Base-by-base conservation (phyloP, 2,797 vertebrate genomes). In the Pyrrhura leucotis region DNA sequence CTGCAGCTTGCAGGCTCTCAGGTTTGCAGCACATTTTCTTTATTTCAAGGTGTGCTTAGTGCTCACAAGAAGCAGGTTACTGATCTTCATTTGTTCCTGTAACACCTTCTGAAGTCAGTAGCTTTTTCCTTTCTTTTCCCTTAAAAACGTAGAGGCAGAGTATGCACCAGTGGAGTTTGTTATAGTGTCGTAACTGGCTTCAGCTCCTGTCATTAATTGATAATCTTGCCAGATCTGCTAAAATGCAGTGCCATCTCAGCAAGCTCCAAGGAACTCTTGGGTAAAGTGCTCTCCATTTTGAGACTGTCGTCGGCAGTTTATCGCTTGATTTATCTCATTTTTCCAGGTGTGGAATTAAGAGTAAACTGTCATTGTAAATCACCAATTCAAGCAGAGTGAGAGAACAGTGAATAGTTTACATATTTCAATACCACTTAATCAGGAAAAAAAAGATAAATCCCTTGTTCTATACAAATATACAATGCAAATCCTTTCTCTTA, bases 301-400 rank as follows among this genome's bases (percentile, higher is more conserved):
- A 88, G 47, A 88, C 90, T 79, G 63, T 39, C 2, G 10, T 33
- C 13, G 31, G 79, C 68, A 91, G 47, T 91, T 96, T 95, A 85
- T 96, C 77, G 40, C 72, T 97, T 97, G 91, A 96, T 97, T 97
- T 94, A 85, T 93, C 89, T 95, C 87, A 93, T 95, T 67, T 96
- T 96, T 97, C 95, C 89, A 96, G 94, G 90, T 95, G 97, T 87
- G 86, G 89, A 92, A 96, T 77, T 86, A 67, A 94, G 91, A 91
- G 90, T 77, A 95, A 97, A 74, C 91, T 76, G 73, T 86, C 81
- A 59, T 6, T 81, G 94, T 96, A 98, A 97, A 97, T 97, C 92
- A 95, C 87, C 77, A 90, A 89, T 61, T 82, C 94, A 78, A 62
- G 84, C 63, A 88, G 91, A 77, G 51, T 73, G 67, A 75, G 39